A percentile compares a stretch with the other conserved stretches of the same genome.
Evolutionary conservation across 2,113 vertebrate species (phyloP).

Genomic region (Pseudonaja textilis): DNA sequence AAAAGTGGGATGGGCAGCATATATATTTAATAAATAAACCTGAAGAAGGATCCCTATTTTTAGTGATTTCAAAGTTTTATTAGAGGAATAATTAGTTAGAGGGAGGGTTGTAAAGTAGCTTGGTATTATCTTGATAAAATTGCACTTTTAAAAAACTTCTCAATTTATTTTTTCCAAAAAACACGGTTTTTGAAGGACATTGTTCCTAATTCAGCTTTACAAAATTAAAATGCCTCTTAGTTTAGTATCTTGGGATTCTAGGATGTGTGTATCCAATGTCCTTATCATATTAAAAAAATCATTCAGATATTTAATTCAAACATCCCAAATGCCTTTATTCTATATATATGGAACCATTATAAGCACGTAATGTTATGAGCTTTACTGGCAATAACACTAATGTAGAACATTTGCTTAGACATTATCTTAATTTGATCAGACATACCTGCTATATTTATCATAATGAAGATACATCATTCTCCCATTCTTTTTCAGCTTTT

Average conservation of each 20-base stretch:
- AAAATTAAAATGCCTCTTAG: neutral
- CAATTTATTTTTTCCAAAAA: neutral
- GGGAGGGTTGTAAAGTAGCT: neutral
- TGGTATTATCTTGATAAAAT: neutral
- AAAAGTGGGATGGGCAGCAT: neutral
- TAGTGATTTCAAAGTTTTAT: neutral
- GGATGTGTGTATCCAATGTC: neutral
- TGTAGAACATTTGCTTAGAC: neutral
- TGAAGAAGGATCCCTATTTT: neutral
- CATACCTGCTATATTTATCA: neutral
- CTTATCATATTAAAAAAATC: neutral
- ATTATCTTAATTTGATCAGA: neutral
- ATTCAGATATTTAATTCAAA: neutral
- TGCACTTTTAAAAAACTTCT: neutral
- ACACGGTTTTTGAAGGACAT: neutral
- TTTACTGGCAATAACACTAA: neutral
- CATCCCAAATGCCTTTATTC: neutral
- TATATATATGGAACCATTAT: neutral
- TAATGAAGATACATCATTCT: neutral
- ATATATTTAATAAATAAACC: neutral
- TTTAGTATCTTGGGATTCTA: neutral
- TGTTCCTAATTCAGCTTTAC: neutral
- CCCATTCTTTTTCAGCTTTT: neutral
- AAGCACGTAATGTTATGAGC: neutral
- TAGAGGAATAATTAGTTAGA: neutral